A percentile compares a stretch with the other conserved stretches of the same genome.
Evolutionary conservation across 2,888 invertebrate genomes (phyloP).

Genomic region (Caradrina clavipalpis): DNA sequence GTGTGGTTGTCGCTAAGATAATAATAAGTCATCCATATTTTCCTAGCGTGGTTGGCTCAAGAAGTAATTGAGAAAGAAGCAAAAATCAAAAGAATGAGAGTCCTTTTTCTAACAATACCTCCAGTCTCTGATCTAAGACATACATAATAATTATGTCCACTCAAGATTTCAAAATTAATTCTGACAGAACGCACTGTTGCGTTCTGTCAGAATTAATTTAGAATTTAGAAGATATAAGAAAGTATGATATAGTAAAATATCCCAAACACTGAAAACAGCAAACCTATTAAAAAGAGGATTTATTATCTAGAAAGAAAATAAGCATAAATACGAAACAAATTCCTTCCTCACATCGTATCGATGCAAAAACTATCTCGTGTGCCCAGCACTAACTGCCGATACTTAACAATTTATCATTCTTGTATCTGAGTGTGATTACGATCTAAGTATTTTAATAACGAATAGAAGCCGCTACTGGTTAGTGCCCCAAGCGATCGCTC

Average conservation of each 20-base stretch:
- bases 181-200: no score
- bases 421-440: conserved; percentile 68
- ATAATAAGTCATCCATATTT: no score
- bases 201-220: no score
- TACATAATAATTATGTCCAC: no score
- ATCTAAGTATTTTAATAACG: conserved; percentile 74
- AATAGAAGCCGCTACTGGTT: conserved; percentile 79
- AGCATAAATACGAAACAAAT: conserved; percentile 28
- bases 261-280: background rate
- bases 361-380: conserved; percentile 55
- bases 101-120: no score
- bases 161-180: background rate
- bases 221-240: background rate
- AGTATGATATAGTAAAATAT: background rate
- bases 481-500: conserved; percentile 74
- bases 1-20: background rate
- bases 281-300: background rate
- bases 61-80: background rate
- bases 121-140: background rate
- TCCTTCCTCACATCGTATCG: conserved; percentile 29
- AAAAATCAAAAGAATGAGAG: no score
- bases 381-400: conserved; percentile 54
- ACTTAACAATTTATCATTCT: conserved; percentile 66
- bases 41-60: background rate
- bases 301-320: conserved; percentile 9